Percentiles rank a stretch among this genome's conserved stretches.
Conservation (phyloP, 2,888 invertebrate genomes). For the Steinernema scapterisci region DNA sequence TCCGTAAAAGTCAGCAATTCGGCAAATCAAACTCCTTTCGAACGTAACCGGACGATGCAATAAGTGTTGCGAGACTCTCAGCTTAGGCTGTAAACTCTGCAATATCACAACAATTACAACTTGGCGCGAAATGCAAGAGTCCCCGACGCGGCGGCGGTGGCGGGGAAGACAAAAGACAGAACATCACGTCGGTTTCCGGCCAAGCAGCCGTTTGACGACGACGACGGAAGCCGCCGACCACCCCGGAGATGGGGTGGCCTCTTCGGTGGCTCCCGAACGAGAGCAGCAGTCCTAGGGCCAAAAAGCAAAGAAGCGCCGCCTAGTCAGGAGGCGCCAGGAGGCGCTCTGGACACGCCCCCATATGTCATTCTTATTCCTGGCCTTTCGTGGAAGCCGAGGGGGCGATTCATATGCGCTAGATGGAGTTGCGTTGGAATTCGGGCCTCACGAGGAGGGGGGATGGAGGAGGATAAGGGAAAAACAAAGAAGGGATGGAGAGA, state of each 20-base stretch:
- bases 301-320: conserved; percentile 25
- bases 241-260: neutral
- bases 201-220: too few species aligned
- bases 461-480: neutral
- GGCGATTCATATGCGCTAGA: neutral
- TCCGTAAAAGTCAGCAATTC: too few species aligned
- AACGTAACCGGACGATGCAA: too few species aligned
- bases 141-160: neutral
- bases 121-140: neutral
- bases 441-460: neutral
- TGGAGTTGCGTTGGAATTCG: neutral
- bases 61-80: neutral
- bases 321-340: neutral
- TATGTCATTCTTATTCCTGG: conserved; percentile 2
- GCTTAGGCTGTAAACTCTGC: neutral
- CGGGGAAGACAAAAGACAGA: neutral
- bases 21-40: too few species aligned
- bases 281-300: conserved; percentile 18
- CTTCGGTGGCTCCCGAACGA: neutral
- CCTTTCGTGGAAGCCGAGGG: neutral
- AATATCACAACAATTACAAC: too few species aligned
- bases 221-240: neutral
- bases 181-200: neutral
- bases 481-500: neutral
- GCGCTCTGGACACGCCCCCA: too few species aligned